Conservation (phyloP, 2,888 invertebrate genomes). For the Hyles lineata region DNA sequence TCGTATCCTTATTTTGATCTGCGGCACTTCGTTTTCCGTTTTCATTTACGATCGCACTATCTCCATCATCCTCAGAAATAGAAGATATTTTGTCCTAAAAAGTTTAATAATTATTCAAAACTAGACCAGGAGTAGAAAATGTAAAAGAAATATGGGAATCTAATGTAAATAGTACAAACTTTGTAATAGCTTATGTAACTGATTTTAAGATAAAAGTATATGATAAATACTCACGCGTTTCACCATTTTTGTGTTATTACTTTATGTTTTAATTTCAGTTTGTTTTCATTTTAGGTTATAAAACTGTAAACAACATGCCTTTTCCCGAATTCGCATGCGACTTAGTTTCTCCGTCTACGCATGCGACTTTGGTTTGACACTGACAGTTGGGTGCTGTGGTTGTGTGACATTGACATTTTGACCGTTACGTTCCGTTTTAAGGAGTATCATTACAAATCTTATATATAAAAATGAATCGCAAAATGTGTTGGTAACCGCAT, state of each 20-base stretch:
- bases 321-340: background rate
- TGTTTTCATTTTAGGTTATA: constrained; percentile 55
- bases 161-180: background rate
- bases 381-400: too few species aligned
- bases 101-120: background rate
- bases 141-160: background rate
- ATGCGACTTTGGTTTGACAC: background rate
- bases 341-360: background rate
- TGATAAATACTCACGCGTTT: constrained; percentile 59
- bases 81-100: constrained; percentile 53
- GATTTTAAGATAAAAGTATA: background rate
- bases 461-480: too few species aligned
- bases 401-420: background rate
- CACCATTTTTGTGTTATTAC: constrained; percentile 54
- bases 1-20: constrained; percentile 52
- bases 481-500: too few species aligned
- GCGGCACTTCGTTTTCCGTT: constrained; percentile 62
- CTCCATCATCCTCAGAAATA: constrained; percentile 57
- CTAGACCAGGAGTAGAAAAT: background rate
- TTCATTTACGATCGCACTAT: constrained; percentile 51
- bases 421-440: background rate
- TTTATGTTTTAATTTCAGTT: constrained; percentile 28
- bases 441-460: background rate
- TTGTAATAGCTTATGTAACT: background rate
- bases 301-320: constrained; percentile 63